Conservation (phyloP, 2,113 vertebrate genomes). For the Pollachius pollachius region DNA sequence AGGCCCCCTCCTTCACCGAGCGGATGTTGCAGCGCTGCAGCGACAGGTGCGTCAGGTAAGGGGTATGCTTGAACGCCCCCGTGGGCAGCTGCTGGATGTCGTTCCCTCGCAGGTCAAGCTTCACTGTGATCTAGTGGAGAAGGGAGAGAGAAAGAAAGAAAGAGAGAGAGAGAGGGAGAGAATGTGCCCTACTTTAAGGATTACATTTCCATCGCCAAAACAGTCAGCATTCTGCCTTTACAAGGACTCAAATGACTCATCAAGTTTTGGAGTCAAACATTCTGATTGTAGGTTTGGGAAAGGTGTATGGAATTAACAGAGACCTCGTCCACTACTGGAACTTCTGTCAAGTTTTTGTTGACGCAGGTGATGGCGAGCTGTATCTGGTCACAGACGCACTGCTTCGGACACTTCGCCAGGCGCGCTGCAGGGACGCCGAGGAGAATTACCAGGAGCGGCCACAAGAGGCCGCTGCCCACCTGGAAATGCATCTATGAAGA, state of each 20-base stretch:
- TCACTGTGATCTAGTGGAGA: constrained; percentile 79
- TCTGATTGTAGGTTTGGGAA: no score
- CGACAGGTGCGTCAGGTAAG: constrained; percentile 84
- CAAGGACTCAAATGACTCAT: no score
- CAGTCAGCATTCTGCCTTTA: neutral
- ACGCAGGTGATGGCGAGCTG: constrained; percentile 76
- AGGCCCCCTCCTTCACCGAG: constrained; percentile 86
- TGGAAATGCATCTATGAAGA: constrained; percentile 44
- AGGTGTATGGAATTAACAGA: neutral
- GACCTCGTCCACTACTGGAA: constrained; percentile 85
- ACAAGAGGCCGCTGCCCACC: constrained; percentile 14
- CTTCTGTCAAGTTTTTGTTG: constrained; percentile 79
- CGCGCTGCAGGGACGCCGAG: constrained; percentile 22
- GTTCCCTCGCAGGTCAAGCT: constrained; percentile 84
- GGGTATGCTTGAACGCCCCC: constrained; percentile 78
- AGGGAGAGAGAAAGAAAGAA: neutral
- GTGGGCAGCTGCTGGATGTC: constrained; percentile 70
- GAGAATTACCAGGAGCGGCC: constrained; percentile 40
- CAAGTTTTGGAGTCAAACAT: no score
- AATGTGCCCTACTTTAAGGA: neutral
- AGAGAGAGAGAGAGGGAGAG: neutral
- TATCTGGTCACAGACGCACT: constrained; percentile 86
- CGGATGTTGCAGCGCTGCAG: constrained; percentile 82
- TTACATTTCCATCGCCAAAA: neutral
- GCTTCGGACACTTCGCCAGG: constrained; percentile 73